phyloP scores from a whole-genome alignment of 2,113 vertebrate genomes.

The Pelvicachromis taeniatus region DNA sequence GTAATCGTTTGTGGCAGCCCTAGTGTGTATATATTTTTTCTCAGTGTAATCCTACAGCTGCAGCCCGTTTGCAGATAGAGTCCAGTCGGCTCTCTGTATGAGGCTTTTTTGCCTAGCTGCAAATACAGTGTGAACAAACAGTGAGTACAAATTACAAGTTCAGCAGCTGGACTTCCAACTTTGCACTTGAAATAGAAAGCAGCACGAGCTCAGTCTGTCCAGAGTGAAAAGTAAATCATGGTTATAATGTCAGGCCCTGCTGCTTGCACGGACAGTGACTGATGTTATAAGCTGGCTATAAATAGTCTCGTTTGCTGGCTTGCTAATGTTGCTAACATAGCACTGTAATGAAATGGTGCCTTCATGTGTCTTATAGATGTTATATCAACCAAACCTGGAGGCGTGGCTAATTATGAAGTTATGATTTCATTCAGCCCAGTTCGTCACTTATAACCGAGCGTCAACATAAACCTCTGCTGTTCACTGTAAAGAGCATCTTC shows the following conservation, averaged over 20 bases:
- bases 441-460: background rate
- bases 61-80: background rate
- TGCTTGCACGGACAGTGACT: background rate
- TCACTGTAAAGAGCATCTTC: background rate
- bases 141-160: background rate
- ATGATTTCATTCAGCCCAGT: background rate
- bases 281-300: background rate
- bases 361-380: background rate
- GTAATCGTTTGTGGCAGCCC: too few relatives aligned
- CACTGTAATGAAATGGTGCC: background rate
- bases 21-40: rapidly evolving
- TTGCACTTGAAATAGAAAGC: background rate
- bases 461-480: background rate
- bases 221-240: rapidly evolving
- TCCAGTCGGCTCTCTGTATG: background rate
- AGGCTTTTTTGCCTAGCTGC: background rate
- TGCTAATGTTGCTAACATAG: background rate
- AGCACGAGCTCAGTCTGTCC: background rate
- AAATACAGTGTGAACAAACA: background rate
- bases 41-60: background rate
- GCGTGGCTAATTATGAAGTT: background rate
- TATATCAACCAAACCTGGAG: background rate
- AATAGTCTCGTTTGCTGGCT: background rate
- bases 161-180: background rate
- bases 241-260: background rate